Evolutionary conservation across 2,113 vertebrate species (phyloP), one percentile per base, ranked within the genome.

Genomic region (Ariopsis seemanni): DNA sequence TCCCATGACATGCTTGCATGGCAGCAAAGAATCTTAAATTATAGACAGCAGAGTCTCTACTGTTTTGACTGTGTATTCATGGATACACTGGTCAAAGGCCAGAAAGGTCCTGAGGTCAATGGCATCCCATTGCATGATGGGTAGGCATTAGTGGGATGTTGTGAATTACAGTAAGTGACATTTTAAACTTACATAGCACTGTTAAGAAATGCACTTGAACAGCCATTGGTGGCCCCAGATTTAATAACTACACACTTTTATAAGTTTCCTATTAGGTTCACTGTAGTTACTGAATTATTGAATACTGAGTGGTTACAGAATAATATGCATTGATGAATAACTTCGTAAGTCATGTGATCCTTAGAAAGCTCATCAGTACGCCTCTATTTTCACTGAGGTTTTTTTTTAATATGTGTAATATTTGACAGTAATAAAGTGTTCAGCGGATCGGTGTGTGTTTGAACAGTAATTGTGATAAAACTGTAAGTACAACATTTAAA

Each of bases 81-180:
- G 57, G 55, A 22, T 34, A 82, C 30, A 34, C 80, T 20, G 80
- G 57, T 82, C 57, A 63, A 82, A 63, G 57, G 5, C 53, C 58
- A 22, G 5, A 20, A 60, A 57, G 57, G 58, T 57, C 20, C 34
- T 42, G 58, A 25, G 55, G 80, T 34, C 15, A 30, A 42, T 82
- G 30, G 18, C 15, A 82, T 82, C 80, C 30, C 58, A 62, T 34
- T 82, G 58, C 58, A 82, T 82, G 58, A 58, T 80, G 78, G 53
- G 58, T 48, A 48, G 34, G 20, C 5, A 62, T 34, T 48, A 25
- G 11, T 82, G 74, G 74, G 52, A 77, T 52, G 48, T 4, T 42
- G 42, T 42, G 52, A 53, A 53, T 53, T 53, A 53, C 52, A 53
- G 52, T 11, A 53, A 11, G 75, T 78, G 55, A 17, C 52, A 78